Conservation (phyloP, 2,888 invertebrate species). For the Dolomedes plantarius region DNA sequence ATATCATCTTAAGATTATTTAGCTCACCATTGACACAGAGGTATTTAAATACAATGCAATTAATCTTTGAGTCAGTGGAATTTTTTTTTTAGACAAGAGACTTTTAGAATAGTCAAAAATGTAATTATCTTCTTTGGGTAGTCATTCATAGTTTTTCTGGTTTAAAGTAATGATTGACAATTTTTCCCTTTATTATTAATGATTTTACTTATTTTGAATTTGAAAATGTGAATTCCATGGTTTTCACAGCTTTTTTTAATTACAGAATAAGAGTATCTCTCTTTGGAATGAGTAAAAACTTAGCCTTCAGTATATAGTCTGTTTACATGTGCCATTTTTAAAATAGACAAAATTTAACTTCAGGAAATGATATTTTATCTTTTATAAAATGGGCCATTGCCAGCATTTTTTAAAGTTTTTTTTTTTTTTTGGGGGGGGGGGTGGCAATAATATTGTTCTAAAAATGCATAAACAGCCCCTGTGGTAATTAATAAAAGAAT, state of each 20-base stretch:
- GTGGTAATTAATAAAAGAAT: no score
- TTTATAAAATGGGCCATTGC: not conserved
- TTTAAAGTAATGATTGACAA: not conserved
- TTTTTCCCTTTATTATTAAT: not conserved
- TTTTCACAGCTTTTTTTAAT: not conserved
- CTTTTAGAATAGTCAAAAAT: not conserved
- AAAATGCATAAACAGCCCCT: no score
- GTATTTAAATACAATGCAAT: not conserved
- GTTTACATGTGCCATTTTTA: not conserved
- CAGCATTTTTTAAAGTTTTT: not conserved
- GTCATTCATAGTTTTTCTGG: not conserved
- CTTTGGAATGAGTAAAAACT: not conserved
- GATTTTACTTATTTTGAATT: conserved; percentile 1
- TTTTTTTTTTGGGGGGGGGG: no score
- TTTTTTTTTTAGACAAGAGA: no score
- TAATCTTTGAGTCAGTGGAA: no score
- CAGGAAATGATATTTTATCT: not conserved
- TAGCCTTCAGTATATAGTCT: not conserved
- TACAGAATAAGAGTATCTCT: not conserved
- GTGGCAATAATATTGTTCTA: no score
- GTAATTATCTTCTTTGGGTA: not conserved
- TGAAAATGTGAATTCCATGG: not conserved
- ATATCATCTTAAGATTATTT: no score
- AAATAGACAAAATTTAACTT: not conserved
- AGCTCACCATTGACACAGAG: not conserved